These are phyloP conservation scores for Pammene fasciana DNA, from an alignment of 2,888 invertebrate species.

Conservation along the genomic window DNA sequence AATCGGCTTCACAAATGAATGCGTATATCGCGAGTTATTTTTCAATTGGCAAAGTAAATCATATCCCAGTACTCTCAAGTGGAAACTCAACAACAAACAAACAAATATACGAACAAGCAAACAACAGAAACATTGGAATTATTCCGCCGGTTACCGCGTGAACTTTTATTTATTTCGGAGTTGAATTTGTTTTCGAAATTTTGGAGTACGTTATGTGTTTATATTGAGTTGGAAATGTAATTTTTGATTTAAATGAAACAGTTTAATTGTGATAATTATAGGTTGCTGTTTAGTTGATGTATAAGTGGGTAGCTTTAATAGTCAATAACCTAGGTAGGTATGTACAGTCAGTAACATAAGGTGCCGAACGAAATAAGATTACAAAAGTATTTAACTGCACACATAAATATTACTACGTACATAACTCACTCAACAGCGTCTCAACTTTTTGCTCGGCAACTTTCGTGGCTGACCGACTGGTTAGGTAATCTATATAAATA, in stretches of 20 bases:
- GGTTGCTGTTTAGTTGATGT: no score
- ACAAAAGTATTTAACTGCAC: no score
- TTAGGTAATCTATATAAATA: no score
- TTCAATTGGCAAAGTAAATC: conserved; percentile 24
- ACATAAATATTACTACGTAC: no score
- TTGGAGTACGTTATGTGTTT: not conserved
- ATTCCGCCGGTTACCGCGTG: conserved; percentile 4
- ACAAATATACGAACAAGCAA: conserved; percentile 10
- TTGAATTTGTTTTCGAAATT: not conserved
- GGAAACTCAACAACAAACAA: not conserved
- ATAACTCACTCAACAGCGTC: no score
- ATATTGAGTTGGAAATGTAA: not conserved
- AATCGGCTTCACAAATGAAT: not conserved
- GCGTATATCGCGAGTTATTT: not conserved
- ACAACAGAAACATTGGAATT: conserved; percentile 21
- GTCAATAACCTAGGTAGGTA: no score
- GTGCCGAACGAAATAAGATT: no score
- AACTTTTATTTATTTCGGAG: conserved; percentile 32
- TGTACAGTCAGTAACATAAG: no score
- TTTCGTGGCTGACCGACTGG: no score
- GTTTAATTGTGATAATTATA: not conserved
- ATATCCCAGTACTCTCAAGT: conserved; percentile 19
- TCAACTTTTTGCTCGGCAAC: no score
- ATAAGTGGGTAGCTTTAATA: no score
- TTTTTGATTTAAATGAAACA: not conserved